Evolutionary conservation across 1,140 invertebrate genomes (phyloP).

Genomic region (Penaeus chinensis): DNA sequence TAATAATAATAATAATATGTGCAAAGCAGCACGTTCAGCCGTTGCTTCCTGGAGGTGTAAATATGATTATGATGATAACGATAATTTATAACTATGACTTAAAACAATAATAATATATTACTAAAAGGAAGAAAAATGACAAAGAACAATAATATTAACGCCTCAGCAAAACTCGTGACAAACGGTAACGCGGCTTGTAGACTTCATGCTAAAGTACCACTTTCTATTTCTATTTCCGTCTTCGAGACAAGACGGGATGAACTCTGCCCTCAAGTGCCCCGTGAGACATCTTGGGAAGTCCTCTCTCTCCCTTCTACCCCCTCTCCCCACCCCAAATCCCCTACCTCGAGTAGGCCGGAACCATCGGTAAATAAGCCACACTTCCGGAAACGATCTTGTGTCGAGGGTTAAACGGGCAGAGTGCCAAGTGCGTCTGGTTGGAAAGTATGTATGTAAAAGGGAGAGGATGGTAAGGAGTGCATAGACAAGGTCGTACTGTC

Average conservation of each 20-base stretch:
- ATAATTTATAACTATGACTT: not conserved
- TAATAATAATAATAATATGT: too few species aligned
- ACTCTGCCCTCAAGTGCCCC: too few species aligned
- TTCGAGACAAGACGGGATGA: too few species aligned
- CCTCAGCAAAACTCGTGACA: too few species aligned
- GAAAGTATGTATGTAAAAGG: not conserved
- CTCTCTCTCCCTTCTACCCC: not conserved
- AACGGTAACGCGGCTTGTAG: too few species aligned
- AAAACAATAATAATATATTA: not conserved
- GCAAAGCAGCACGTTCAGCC: too few species aligned
- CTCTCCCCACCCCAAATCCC: not conserved
- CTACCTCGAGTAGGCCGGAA: not conserved
- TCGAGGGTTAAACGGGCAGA: too few species aligned
- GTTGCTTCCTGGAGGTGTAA: not conserved
- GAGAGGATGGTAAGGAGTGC: not conserved
- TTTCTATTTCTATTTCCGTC: too few species aligned
- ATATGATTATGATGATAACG: not conserved
- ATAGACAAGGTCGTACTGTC: not conserved
- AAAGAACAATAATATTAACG: not conserved
- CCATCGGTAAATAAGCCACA: not conserved
- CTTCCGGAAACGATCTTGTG: too few species aligned
- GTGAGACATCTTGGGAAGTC: not conserved
- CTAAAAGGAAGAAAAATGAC: not conserved
- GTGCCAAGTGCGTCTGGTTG: too few species aligned
- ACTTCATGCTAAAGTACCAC: not conserved